phyloP scores from a whole-genome alignment of 2,797 vertebrate species.

The Anguilla megastoma region DNA sequence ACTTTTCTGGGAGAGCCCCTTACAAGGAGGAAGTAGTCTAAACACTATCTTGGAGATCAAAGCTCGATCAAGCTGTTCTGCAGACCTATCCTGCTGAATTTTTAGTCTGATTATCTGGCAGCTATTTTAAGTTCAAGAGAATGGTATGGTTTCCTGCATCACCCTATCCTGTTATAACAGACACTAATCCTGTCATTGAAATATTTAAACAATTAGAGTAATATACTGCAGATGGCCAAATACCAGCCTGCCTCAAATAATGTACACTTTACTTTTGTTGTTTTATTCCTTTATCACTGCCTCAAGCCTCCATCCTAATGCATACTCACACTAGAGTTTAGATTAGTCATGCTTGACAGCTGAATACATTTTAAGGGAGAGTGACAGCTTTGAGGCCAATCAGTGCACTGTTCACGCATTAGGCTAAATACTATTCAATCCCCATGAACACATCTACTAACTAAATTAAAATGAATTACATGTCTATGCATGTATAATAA shows the following conservation, averaged over 20 bases:
- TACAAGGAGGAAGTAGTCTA: neutral
- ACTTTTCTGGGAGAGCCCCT: neutral
- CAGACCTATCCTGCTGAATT: neutral
- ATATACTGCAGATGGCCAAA: neutral
- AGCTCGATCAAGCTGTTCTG: neutral
- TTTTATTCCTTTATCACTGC: neutral
- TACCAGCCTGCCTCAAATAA: neutral
- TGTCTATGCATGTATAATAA: no score
- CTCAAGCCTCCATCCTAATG: no score
- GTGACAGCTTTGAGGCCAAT: no score
- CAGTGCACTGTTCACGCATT: no score
- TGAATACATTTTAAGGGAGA: no score
- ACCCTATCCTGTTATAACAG: neutral
- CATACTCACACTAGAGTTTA: no score
- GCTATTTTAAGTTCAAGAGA: neutral
- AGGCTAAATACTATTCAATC: no score
- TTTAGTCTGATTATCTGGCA: neutral
- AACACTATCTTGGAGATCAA: neutral
- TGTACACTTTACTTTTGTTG: neutral
- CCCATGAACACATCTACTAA: no score
- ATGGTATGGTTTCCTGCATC: neutral
- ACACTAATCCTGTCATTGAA: neutral
- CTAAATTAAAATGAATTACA: no score
- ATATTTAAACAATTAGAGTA: neutral
- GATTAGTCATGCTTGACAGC: no score